Evolutionary conservation across 2,888 invertebrate species (phyloP).

Genomic region (Drosophila limbata): DNA sequence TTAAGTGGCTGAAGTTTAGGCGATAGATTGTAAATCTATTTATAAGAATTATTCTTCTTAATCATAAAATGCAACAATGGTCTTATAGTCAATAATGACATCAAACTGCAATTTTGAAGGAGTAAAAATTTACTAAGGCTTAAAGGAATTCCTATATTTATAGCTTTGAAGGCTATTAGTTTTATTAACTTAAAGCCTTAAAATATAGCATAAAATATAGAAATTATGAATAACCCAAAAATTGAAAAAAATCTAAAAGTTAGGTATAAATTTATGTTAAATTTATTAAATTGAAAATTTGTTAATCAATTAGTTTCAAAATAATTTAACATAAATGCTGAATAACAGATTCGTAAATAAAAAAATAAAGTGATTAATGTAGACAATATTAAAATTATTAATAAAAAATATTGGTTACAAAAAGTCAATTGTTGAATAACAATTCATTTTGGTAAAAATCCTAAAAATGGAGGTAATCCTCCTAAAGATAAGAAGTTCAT

Average conservation of each 20-base stretch:
- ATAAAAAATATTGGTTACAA: slow-evolving; percentile 85
- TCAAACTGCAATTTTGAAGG: slow-evolving; percentile 89
- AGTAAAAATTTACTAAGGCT: slow-evolving; percentile 86
- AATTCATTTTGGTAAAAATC: slow-evolving; percentile 88
- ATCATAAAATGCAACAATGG: slow-evolving; percentile 80
- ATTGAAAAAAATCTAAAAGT: slow-evolving; percentile 70
- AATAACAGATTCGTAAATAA: slow-evolving; percentile 86
- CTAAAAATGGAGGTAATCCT: slow-evolving; percentile 87
- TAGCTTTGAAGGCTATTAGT: slow-evolving; percentile 89
- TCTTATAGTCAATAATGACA: slow-evolving; percentile 85
- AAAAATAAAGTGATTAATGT: slow-evolving; percentile 86
- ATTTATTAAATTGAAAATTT: slow-evolving; percentile 83
- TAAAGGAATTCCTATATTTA: slow-evolving; percentile 86
- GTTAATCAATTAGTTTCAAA: slow-evolving; percentile 86
- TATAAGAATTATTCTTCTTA: slow-evolving; percentile 86
- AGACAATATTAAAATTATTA: slow-evolving; percentile 85
- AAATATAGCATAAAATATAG: slow-evolving; percentile 60
- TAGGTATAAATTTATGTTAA: slow-evolving; percentile 67
- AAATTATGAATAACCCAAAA: slow-evolving; percentile 76
- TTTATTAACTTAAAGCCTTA: slow-evolving; percentile 80
- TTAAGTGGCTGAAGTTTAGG: slow-evolving; percentile 88
- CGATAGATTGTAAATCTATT: slow-evolving; percentile 89
- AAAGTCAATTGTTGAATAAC: slow-evolving; percentile 86
- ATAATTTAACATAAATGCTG: slow-evolving; percentile 86
- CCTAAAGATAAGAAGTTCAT: slow-evolving; percentile 87